Evolutionary conservation across 2,888 invertebrate genomes (phyloP).

Genomic region (Criorhina ranunculi): DNA sequence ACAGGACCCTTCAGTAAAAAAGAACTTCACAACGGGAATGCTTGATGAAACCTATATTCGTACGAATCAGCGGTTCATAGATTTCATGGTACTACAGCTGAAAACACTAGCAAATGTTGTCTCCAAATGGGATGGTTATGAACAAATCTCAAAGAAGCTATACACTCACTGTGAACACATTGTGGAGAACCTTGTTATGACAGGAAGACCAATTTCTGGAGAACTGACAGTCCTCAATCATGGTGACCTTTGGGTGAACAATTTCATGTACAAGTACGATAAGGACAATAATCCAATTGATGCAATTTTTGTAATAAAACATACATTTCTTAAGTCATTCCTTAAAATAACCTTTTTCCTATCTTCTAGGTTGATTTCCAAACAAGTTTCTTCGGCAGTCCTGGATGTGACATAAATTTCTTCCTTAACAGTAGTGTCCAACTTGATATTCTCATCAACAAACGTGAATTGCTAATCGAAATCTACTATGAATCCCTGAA

Average conservation of each 20-base stretch:
- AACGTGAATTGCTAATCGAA: slow-evolving; percentile 81
- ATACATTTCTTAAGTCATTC: too few relatives aligned
- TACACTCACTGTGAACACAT: slow-evolving; percentile 81
- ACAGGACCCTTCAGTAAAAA: slow-evolving; percentile 80
- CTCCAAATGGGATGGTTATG: slow-evolving; percentile 84
- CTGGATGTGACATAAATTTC: slow-evolving; percentile 84
- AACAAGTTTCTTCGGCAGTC: slow-evolving; percentile 83
- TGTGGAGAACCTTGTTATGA: slow-evolving; percentile 81
- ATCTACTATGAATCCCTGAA: slow-evolving; percentile 81
- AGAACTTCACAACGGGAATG: slow-evolving; percentile 82
- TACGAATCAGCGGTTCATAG: slow-evolving; percentile 81
- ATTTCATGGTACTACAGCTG: slow-evolving; percentile 81
- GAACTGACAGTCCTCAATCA: slow-evolving; percentile 85
- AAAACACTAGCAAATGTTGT: slow-evolving; percentile 83
- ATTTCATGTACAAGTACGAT: slow-evolving; percentile 85
- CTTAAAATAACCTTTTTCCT: not conserved
- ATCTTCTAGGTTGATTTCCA: slow-evolving; percentile 82
- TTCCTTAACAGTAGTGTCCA: slow-evolving; percentile 83
- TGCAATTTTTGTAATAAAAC: slow-evolving; percentile 83
- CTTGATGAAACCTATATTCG: slow-evolving; percentile 82
- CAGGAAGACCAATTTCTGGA: slow-evolving; percentile 79
- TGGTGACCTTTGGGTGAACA: slow-evolving; percentile 86
- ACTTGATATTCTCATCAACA: slow-evolving; percentile 81
- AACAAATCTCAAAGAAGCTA: slow-evolving; percentile 84
- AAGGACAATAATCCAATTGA: slow-evolving; percentile 83